Percentiles rank a stretch among this genome's conserved stretches.
These are phyloP conservation scores for Gadus chalcogrammus DNA, from an alignment of 2,113 vertebrate species.

Conservation along the genomic window DNA sequence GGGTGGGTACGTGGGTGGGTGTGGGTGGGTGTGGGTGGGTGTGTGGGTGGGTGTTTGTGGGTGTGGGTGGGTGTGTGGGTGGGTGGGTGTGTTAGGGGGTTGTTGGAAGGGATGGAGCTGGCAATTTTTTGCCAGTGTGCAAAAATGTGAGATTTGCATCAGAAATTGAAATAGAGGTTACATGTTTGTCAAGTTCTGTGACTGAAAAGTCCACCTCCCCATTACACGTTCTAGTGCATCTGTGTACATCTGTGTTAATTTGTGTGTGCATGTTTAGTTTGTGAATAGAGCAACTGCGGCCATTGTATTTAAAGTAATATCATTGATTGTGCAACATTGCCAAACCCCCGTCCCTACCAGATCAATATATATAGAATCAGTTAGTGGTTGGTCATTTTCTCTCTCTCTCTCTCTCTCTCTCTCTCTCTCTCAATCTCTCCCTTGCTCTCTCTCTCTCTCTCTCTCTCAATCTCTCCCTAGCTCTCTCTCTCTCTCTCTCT, in stretches of 20 bases:
- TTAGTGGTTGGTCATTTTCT: too few relatives aligned
- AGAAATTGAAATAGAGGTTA: constrained; percentile 73
- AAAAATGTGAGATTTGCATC: constrained; percentile 66
- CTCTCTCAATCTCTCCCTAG: too few relatives aligned
- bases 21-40: constrained; percentile 1
- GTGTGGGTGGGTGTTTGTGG: constrained; percentile 14
- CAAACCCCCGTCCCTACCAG: constrained; percentile 32
- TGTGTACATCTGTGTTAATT: constrained; percentile 26
- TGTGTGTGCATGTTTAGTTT: constrained; percentile 38
- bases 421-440: constrained; percentile 37
- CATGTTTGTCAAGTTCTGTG: constrained; percentile 66
- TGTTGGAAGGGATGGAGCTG: constrained; percentile 17
- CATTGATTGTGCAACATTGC: constrained; percentile 42
- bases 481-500: constrained; percentile 37
- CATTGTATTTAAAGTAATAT: constrained; percentile 57
- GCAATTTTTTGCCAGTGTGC: constrained; percentile 59
- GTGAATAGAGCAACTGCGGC: constrained; percentile 60
- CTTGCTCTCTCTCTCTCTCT: not conserved
- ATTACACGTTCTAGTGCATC: constrained; percentile 37
- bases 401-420: constrained; percentile 36
- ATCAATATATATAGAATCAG: not conserved
- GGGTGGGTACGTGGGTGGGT: constrained; percentile 14
- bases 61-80: not conserved
- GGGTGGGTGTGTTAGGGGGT: constrained; percentile 1
- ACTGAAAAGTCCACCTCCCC: constrained; percentile 54